phyloP scores from a whole-genome alignment of 1,140 invertebrate genomes.

The Drosophila suzukii region DNA sequence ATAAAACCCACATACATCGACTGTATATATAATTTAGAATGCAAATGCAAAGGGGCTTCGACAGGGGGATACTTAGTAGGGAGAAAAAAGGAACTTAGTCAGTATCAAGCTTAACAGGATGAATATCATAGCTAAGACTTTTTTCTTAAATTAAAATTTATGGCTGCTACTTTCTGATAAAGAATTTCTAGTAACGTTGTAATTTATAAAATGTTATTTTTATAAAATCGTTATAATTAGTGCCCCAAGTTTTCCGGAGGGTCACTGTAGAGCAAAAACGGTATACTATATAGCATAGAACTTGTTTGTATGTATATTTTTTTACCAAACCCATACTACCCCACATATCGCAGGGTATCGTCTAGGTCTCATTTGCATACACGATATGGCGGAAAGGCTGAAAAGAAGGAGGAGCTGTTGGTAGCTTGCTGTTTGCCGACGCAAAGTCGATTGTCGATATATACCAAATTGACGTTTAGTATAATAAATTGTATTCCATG shows the following conservation, averaged over 20 bases:
- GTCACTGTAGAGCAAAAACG: no score
- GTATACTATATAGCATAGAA: no score
- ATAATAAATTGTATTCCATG: slow-evolving; percentile 72
- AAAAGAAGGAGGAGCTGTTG: slow-evolving; percentile 18
- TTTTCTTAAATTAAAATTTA: no score
- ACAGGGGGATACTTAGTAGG: slow-evolving; percentile 7
- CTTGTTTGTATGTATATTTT: no score
- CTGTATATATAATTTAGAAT: slow-evolving; percentile 27
- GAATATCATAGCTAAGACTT: background rate
- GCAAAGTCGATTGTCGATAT: slow-evolving; percentile 69
- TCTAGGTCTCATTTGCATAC: slow-evolving; percentile 45
- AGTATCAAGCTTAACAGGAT: background rate
- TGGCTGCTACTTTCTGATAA: no score
- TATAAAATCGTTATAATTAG: no score
- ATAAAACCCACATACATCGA: slow-evolving; percentile 45
- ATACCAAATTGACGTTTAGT: slow-evolving; percentile 77
- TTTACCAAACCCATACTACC: background rate
- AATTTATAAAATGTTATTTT: no score
- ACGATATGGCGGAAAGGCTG: slow-evolving; percentile 47
- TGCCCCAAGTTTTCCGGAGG: no score
- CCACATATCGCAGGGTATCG: background rate
- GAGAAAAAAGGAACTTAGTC: no score
- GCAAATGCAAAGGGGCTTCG: background rate
- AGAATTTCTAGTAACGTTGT: no score
- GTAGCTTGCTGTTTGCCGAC: slow-evolving; percentile 50